A percentile compares a stretch with the other conserved stretches of the same genome.
Conservation (phyloP, 2,113 vertebrate genomes). For the Pogonocichla stellata region DNA sequence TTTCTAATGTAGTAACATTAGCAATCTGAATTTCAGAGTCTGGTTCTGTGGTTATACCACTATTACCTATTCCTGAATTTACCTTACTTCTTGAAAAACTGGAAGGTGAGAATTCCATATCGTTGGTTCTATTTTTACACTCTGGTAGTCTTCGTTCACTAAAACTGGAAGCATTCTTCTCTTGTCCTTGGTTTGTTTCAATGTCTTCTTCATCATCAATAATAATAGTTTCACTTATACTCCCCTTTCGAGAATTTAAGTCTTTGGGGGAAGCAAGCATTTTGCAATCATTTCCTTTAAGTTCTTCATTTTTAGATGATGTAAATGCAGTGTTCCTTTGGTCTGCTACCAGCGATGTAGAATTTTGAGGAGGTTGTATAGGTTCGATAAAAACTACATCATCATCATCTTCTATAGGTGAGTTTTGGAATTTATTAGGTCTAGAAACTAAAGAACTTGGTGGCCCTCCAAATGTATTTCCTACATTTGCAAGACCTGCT, state of each 20-base stretch:
- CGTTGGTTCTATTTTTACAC: slow-evolving; percentile 77
- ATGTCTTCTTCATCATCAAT: slow-evolving; percentile 96
- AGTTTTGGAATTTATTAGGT: slow-evolving; percentile 76
- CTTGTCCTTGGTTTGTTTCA: slow-evolving; percentile 81
- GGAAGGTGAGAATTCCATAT: slow-evolving; percentile 79
- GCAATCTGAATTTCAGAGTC: slow-evolving; percentile 96
- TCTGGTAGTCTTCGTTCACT: slow-evolving; percentile 76
- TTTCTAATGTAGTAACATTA: slow-evolving; percentile 94
- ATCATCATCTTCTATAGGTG: slow-evolving; percentile 83
- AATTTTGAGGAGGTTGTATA: slow-evolving; percentile 72
- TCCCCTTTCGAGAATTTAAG: slow-evolving; percentile 76
- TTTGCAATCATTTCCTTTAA: slow-evolving; percentile 79
- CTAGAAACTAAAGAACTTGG: slow-evolving; percentile 75
- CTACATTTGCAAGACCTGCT: slow-evolving; percentile 83
- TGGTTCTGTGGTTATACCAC: slow-evolving; percentile 92
- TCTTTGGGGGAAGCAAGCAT: slow-evolving; percentile 75
- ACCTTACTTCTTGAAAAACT: slow-evolving; percentile 84
- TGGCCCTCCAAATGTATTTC: slow-evolving; percentile 79
- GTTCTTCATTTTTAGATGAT: slow-evolving; percentile 76
- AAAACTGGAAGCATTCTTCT: slow-evolving; percentile 79
- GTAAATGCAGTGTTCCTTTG: slow-evolving; percentile 71
- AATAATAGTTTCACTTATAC: slow-evolving; percentile 91
- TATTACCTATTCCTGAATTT: slow-evolving; percentile 78
- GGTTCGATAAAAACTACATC: slow-evolving; percentile 94
- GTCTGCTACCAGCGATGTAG: slow-evolving; percentile 61